Evolutionary conservation across 2,113 vertebrate species (phyloP), one percentile per base, ranked within the genome.

Genomic region (Sinocyclocheilus anshuiensis): DNA sequence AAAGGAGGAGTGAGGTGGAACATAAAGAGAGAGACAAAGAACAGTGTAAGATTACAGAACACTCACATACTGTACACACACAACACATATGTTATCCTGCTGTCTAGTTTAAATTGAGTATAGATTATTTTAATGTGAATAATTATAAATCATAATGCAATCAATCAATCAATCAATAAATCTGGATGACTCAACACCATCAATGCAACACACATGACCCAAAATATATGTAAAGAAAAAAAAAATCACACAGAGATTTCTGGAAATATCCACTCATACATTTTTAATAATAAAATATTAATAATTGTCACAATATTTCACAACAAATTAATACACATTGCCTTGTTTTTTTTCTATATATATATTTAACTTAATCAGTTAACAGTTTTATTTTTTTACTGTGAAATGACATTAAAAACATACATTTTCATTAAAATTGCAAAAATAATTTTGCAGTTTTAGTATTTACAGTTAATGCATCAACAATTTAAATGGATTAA

Each of bases 1-100:
- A 92, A 86, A 93, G 50, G 77, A 95, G 95, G 93, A 95, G 87
- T 94, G 94, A 93, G 92, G 92, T 92, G 94, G 94, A 92, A 92
- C 86, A 94, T 71, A 85, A 90, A 92, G 93, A 92, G 93, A 92
- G 93, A 87, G 36, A 65, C 26, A 85, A 85, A 55, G 65, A 77
- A 59, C 22, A 65, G 85, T 83, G 72, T 89, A 81, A 84, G 29
- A 86, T 90, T 90, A 89, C 86, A 87, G 77, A 61, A 76, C 77
- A 57, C 55, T 20, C 55, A 20, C 55, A 57, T 57, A 8, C 18
- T 57, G 18, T 65, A 33, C 67, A 85, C 72, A 77, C 75, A 74
- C n/a, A 77, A n/a, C 45, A 77, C 36, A 39, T 13, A 4, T 15
- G 33, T 79, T 12, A 57, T 36, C 29, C 53, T 33, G 26, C 33